Evolutionary conservation across 2,888 invertebrate genomes (phyloP).

Genomic region (Nineta flava): DNA sequence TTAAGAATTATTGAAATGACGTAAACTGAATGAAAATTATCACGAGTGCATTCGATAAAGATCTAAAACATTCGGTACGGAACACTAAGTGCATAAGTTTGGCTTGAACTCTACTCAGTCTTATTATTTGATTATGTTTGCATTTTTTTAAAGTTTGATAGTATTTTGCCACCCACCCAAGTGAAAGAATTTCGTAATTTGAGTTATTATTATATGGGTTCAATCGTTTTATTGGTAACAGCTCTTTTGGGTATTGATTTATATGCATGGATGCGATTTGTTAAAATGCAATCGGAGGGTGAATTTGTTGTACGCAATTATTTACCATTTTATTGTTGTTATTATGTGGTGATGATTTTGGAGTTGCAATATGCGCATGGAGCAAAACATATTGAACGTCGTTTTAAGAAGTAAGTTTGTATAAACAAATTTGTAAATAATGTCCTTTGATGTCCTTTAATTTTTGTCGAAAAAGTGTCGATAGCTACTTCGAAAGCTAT

Average conservation of each 20-base stretch:
- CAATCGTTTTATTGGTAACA: background rate
- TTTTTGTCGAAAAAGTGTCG: background rate
- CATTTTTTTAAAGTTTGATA: background rate
- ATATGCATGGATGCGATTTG: background rate
- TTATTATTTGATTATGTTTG: too few relatives aligned
- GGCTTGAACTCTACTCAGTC: too few relatives aligned
- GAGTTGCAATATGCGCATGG: constrained; percentile 5
- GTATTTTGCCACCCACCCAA: background rate
- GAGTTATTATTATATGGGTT: too few relatives aligned
- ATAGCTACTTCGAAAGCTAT: background rate
- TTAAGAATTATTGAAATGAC: too few relatives aligned
- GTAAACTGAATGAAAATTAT: too few relatives aligned
- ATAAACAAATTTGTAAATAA: background rate
- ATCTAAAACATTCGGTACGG: too few relatives aligned
- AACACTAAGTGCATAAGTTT: too few relatives aligned
- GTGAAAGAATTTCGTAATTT: background rate
- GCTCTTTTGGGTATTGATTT: background rate
- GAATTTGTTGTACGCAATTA: constrained; percentile 3
- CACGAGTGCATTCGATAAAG: too few relatives aligned
- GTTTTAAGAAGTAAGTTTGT: constrained; percentile 4
- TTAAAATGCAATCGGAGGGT: background rate
- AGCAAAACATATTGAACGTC: background rate
- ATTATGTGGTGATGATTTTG: constrained; percentile 2
- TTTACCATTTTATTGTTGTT: constrained; percentile 4
- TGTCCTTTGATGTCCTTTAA: background rate